Percentiles rank a stretch among this genome's conserved stretches.
These are phyloP conservation scores for Gambelia wislizenii DNA, from an alignment of 2,797 vertebrate species.

Conservation along the genomic window DNA sequence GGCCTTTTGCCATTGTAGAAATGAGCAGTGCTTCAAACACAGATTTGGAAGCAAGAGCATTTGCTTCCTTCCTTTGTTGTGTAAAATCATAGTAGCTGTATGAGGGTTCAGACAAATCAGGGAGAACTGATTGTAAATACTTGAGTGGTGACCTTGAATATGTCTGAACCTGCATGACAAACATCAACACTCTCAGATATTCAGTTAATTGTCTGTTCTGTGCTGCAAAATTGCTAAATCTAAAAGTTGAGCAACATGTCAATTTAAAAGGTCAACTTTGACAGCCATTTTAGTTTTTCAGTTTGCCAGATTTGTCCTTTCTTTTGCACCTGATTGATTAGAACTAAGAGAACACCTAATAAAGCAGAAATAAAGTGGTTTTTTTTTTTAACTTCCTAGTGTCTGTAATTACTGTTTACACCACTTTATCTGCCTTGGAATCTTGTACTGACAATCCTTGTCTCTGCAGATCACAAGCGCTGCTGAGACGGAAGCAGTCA, in stretches of 20 bases:
- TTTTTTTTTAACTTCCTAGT: background rate
- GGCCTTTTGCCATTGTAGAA: background rate
- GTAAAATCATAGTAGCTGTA: background rate
- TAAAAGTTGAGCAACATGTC: too few species aligned
- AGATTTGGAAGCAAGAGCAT: background rate
- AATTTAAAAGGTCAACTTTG: too few species aligned
- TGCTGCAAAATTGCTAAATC: too few species aligned
- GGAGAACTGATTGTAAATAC: too few species aligned
- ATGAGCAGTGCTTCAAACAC: background rate
- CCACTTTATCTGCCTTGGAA: too few species aligned
- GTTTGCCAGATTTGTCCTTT: background rate
- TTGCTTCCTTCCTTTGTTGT: background rate
- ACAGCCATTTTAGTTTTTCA: background rate
- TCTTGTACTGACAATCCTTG: background rate
- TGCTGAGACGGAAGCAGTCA: slow-evolving; percentile 81
- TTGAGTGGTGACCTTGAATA: too few species aligned
- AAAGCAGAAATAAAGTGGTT: too few species aligned
- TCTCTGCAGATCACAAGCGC: slow-evolving; percentile 81
- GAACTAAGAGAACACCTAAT: background rate
- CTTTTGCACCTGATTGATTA: background rate
- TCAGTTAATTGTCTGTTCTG: too few species aligned
- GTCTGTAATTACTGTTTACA: fast-evolving
- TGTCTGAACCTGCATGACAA: too few species aligned
- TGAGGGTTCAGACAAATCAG: too few species aligned
- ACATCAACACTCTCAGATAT: too few species aligned